Base-by-base conservation (phyloP, 2,888 invertebrate species). In the Eledone cirrhosa region DNA sequence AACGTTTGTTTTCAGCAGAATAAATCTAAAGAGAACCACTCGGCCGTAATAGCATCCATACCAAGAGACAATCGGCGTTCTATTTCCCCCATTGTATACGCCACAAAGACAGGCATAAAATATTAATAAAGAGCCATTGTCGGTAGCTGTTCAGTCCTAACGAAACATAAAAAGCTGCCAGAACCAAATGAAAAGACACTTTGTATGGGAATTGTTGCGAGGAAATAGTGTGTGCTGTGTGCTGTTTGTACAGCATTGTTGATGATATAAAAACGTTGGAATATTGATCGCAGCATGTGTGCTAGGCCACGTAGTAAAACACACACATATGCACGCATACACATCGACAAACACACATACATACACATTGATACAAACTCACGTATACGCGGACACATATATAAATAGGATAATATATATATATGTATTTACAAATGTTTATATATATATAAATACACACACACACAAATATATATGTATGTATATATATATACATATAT, bases 61-160 rank as follows among this genome's bases (percentile, higher is more conserved):
- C 79, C 53, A 41, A 67, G 48, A n/a, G 33, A 77, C 77, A 79
- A 79, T 79, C 79, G 53, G 69, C n/a, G 69, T 65, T 69, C 77
- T 48, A 77, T 77, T 77, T 67, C 53, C 47, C 53, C 77, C n/a
- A 76, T 77, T 48, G 77, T 48, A 77, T 76, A 47, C 27, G 27
- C 48, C 19, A 77, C 77, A 77, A 78, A 76, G 48, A 59, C 47
- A 59, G 72, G 75, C 80, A 80, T 80, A 77, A 80, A 67, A 77
- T 80, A 80, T 80, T 80, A 78, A 80, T 80, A 80, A 80, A 78
- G 78, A 24, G 47, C 80, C 75, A 75, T 80, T 80, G 77, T 79
- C n/a, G 53, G 47, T 33, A 77, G 69, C 79, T 79, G 79, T 79
- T 79, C 79, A 79, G 77, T 79, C 76, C 76, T 48, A 76, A 76